Evolutionary conservation across 2,888 invertebrate species (phyloP), one percentile per base, ranked within the genome.

Genomic region (Azorinus chamasolen): DNA sequence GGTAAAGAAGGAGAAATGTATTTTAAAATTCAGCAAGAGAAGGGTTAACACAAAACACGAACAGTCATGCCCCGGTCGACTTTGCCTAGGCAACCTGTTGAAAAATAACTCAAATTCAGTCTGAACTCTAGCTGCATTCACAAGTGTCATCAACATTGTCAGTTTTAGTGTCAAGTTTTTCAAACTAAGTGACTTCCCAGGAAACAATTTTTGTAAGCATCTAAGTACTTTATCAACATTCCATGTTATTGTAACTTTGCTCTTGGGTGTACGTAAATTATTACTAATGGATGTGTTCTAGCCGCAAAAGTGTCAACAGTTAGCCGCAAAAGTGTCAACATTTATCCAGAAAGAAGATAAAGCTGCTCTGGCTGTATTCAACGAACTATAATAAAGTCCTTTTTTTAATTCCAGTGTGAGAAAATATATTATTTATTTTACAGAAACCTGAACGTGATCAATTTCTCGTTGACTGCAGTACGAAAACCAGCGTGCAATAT

Each of bases 401-500:
- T 32, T 14, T 16, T 72, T 24, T 53, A 64, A 71, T 16, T 64
- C 20, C 10, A 53, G 4, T 25, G 59, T 51, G n/a, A 78, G 55
- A 62, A 81, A 81, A 25, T 78, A 54, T 25, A 79, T 18, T 20
- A 70, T 72, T 54, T 59, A 41, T 51, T 48, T 71, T 65, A 73
- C 20, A 76, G 73, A 57, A 41, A 66, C 54, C 58, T 18, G 63
- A 76, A 73, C 16, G 32, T 57, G 41, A 83, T 58, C 62, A 72
- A 72, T 70, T 45, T 76, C 24, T 54, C 63, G n/a, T 61, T 65
- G 16, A 72, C 43, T 4, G 69, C 71, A 79, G 76, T 63, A 81
- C 37, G 43, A 65, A 63, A 74, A 51, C 80, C 82, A 83, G 76
- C 59, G 74, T n/a, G 68, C 66, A 45, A 74, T 65, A 73, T 63